These are phyloP conservation scores for Notodonta dromedarius DNA, from an alignment of 2,888 invertebrate species.

Conservation along the genomic window DNA sequence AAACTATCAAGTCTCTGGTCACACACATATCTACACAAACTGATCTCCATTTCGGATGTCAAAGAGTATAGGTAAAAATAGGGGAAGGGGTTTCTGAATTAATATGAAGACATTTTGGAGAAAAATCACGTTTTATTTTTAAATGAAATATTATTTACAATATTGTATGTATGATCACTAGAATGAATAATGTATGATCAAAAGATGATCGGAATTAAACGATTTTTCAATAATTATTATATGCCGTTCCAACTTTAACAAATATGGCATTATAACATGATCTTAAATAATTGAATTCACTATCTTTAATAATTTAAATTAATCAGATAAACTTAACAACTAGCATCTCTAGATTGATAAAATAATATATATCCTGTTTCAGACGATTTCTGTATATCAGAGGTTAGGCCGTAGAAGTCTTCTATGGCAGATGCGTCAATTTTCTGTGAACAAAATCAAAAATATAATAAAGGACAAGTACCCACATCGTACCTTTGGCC, in stretches of 20 bases:
- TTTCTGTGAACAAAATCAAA: constrained; percentile 88
- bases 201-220: constrained; percentile 63
- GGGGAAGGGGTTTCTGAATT: not conserved
- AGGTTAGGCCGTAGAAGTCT: constrained; percentile 99
- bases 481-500: not conserved
- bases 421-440: constrained; percentile 99
- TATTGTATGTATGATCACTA: constrained; percentile 56
- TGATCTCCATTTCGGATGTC: too few relatives aligned
- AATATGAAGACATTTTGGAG: constrained; percentile 21
- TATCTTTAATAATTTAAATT: constrained; percentile 75
- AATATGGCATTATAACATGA: constrained; percentile 75
- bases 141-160: constrained; percentile 78
- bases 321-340: constrained; percentile 83
- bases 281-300: constrained; percentile 58
- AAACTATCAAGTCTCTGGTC: too few relatives aligned
- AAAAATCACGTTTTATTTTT: constrained; percentile 69
- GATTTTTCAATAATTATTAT: constrained; percentile 66
- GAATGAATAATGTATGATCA: constrained; percentile 53
- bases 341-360: constrained; percentile 95
- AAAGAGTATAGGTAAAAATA: too few relatives aligned
- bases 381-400: constrained; percentile 99
- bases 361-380: constrained; percentile 99
- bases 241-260: constrained; percentile 81
- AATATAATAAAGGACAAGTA: not conserved
- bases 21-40: too few relatives aligned